Base-by-base conservation (phyloP, 1,140 invertebrate species). In the Dufourea novaeangliae region DNA sequence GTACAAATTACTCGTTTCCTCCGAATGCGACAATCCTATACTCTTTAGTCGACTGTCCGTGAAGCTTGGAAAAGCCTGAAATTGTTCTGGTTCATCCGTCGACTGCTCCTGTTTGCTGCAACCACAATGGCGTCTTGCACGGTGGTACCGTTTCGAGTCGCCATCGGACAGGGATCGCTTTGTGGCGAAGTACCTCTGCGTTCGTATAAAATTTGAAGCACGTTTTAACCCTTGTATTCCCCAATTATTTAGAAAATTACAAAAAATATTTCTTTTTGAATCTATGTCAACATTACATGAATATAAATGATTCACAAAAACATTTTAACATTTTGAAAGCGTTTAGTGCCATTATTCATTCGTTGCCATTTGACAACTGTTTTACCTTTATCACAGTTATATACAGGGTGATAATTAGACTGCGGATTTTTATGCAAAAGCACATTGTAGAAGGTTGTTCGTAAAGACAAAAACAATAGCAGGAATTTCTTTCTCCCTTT, bases 61-160 rank as follows among this genome's bases (percentile, higher is more conserved):
- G 25, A 91, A 80, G 70, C 88, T 90, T 4, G 91, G 91, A 74
- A 92, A 92, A 32, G 84, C 75, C 5, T 54, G 83, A 14, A 74
- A 64, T 50, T 80, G 54, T 27, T 80, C 75, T 29, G 83, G 77
- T 7, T 82, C 72, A 6, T 81, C 72, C 11, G 70, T 37, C 1
- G 46, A 25, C 12, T 50, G 59, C 32, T 59, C 57, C 22, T 59
- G 72, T 32, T 54, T 54, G 27, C 22, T 46, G 34, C 59, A 34
- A n/a, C 54, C 67, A 25, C 68, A 78, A 50, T 29, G 73, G 7
- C 70, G 59, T 32, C 56, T 61, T 14, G 22, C 39, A 27, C 61
- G 62, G 4, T 69, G 73, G 14, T 74, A 54, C 20, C 78, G 64
- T 17, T 78, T 71, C 37, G 54, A 87, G 22, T 88, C 87, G 46